Conservation (phyloP, 2,797 vertebrate genomes). For the Liasis olivaceus region DNA sequence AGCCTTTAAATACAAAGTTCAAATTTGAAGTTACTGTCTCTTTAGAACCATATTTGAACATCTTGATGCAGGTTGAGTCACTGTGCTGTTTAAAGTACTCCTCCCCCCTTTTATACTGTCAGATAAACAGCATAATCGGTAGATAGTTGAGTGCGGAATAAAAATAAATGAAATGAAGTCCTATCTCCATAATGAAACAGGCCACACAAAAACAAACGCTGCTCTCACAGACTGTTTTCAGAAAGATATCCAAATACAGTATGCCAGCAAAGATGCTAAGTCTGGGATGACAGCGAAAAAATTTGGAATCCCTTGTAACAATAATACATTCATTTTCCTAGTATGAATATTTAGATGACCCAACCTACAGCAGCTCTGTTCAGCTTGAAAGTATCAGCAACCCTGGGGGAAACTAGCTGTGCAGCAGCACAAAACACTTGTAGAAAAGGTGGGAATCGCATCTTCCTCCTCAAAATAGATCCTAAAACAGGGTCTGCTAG, state of each 20-base stretch:
- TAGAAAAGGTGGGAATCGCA: background rate
- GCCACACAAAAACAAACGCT: too few relatives aligned
- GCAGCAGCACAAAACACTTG: background rate
- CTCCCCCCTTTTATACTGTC: background rate
- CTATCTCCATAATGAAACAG: background rate
- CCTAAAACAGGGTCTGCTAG: background rate
- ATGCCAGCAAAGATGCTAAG: background rate
- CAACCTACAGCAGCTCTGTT: background rate
- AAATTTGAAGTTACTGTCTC: background rate
- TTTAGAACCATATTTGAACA: background rate
- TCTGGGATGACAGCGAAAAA: background rate
- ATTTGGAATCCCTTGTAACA: background rate
- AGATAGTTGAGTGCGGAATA: background rate
- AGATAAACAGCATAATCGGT: background rate
- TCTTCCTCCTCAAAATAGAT: background rate
- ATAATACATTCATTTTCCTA: background rate
- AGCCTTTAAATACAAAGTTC: background rate
- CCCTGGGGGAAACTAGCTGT: background rate
- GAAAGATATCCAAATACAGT: background rate
- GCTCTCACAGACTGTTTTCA: background rate
- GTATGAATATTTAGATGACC: background rate
- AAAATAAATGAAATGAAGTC: background rate
- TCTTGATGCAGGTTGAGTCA: background rate
- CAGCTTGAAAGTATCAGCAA: background rate
- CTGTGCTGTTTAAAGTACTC: background rate